Conservation (phyloP, 2,113 vertebrate species). For the Lamprotornis superbus region DNA sequence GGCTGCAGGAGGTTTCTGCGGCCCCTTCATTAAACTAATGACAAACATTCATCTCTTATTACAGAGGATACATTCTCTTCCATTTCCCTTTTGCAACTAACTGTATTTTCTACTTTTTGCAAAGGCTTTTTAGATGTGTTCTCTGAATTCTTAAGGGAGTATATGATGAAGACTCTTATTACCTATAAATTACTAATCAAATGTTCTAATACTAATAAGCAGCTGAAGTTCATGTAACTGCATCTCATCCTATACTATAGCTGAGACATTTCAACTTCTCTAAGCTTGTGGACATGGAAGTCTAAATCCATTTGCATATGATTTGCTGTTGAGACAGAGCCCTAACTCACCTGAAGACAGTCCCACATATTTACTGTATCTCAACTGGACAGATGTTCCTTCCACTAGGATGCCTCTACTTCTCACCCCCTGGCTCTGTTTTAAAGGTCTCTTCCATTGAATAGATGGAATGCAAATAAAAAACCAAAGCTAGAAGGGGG, state of each 20-base stretch:
- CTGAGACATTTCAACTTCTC: neutral
- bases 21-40: conserved; percentile 29
- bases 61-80: conserved; percentile 20
- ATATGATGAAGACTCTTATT: neutral
- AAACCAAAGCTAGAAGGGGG: neutral
- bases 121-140: neutral
- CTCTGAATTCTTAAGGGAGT: neutral
- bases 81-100: neutral
- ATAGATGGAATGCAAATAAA: neutral
- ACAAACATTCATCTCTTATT: conserved; percentile 44
- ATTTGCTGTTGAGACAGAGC: neutral
- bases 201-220: neutral
- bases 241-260: neutral
- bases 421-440: neutral
- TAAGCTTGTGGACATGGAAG: neutral
- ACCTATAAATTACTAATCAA: neutral
- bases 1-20: conserved; percentile 26
- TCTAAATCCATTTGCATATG: neutral
- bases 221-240: neutral
- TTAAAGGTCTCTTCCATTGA: neutral
- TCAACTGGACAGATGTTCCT: accelerated
- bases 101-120: neutral
- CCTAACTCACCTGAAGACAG: neutral
- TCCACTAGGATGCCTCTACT: neutral
- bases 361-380: neutral